Conservation (phyloP, 2,797 vertebrate genomes). For the Champsocephalus gunnari region DNA sequence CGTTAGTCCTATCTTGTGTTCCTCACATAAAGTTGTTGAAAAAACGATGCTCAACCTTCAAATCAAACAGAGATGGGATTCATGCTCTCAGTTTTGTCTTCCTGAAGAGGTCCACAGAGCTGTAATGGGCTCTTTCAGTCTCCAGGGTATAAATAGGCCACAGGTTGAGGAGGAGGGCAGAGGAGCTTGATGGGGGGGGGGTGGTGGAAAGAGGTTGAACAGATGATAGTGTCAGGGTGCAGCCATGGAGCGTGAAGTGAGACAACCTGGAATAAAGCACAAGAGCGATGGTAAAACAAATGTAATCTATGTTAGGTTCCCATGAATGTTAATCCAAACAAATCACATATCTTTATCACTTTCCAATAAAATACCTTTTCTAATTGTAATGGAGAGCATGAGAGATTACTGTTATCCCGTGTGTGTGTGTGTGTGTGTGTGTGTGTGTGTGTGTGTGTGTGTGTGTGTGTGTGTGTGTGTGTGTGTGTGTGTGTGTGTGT, state of each 20-base stretch:
- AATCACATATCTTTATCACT: slow-evolving; percentile 24
- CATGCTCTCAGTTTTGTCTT: slow-evolving; percentile 44
- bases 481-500: no score
- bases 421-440: no score
- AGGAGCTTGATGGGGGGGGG: slow-evolving; percentile 28
- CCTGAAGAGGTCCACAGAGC: slow-evolving; percentile 54
- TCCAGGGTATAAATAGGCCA: slow-evolving; percentile 76
- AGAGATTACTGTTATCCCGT: background rate
- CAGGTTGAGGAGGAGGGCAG: slow-evolving; percentile 67
- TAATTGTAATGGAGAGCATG: slow-evolving; percentile 11
- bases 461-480: no score
- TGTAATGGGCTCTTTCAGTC: slow-evolving; percentile 67
- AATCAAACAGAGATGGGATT: slow-evolving; percentile 22
- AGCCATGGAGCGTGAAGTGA: slow-evolving; percentile 21
- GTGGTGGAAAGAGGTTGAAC: slow-evolving; percentile 55
- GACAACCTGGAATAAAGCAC: slow-evolving; percentile 57
- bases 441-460: no score
- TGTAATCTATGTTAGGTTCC: slow-evolving; percentile 23
- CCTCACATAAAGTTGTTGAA: slow-evolving; percentile 11
- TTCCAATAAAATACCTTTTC: no score
- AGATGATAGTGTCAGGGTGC: slow-evolving; percentile 70
- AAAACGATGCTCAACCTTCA: slow-evolving; percentile 8
- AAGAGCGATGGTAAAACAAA: slow-evolving; percentile 27
- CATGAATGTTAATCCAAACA: slow-evolving; percentile 51
- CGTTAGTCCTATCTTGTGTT: background rate